Conservation (phyloP, 2,888 invertebrate genomes). For the Hydrotaea diabolus region DNA sequence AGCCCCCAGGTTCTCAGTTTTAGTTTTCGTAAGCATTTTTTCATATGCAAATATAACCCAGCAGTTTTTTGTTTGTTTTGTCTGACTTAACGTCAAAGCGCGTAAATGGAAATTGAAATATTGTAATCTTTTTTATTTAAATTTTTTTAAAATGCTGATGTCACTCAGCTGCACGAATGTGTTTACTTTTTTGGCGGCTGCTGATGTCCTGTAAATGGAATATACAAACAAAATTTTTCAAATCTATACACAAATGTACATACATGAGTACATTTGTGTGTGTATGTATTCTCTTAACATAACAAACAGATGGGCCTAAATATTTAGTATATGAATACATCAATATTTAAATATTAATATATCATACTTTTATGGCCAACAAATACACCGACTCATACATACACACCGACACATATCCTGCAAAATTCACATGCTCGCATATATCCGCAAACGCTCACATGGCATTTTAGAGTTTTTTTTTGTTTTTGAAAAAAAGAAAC, state of each 20-base stretch:
- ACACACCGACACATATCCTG: not conserved
- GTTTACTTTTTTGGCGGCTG: not conserved
- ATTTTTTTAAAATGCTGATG: not conserved
- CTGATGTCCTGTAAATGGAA: constrained; percentile 9
- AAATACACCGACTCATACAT: not conserved
- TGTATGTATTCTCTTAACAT: constrained; percentile 1
- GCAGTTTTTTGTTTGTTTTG: not conserved
- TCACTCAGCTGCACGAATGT: not conserved
- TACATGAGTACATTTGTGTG: not conserved
- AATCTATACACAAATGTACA: not conserved
- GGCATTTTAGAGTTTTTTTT: not conserved
- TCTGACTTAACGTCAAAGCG: constrained; percentile 1
- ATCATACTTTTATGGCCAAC: constrained; percentile 50
- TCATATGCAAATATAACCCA: not conserved
- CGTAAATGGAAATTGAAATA: constrained; percentile 26
- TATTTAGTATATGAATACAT: constrained; percentile 48
- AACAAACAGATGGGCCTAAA: constrained; percentile 35
- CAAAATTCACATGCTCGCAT: too few species aligned
- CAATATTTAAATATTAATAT: constrained; percentile 59
- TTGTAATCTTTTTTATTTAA: not conserved
- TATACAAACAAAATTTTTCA: constrained; percentile 10
- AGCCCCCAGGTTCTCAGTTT: too few species aligned
- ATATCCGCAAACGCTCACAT: not conserved
- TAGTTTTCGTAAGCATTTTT: too few species aligned
- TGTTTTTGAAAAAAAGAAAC: constrained; percentile 5